These are phyloP conservation scores for Arothron firmamentum DNA, from an alignment of 2,113 vertebrate genomes.

Conservation along the genomic window DNA sequence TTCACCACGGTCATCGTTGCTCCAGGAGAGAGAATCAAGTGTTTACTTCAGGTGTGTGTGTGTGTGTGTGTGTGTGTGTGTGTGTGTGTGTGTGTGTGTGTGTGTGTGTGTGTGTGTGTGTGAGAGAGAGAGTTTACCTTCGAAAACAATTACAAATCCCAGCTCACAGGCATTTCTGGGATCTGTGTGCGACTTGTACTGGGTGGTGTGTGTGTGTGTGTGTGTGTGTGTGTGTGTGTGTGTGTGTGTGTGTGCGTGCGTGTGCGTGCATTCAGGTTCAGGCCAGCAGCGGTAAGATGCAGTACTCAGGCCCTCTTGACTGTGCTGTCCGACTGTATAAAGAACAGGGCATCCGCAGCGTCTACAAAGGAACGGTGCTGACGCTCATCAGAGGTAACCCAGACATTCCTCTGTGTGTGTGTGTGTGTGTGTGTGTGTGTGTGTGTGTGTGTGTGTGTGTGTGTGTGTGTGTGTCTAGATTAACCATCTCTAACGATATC, in stretches of 20 bases:
- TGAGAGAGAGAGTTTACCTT: too few relatives aligned
- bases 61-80: too few relatives aligned
- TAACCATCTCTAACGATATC: too few relatives aligned
- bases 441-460: conserved; percentile 1
- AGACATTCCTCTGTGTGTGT: too few relatives aligned
- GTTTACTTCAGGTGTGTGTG: conserved; percentile 77
- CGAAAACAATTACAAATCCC: too few relatives aligned
- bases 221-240: too few relatives aligned
- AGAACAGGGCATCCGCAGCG: conserved; percentile 65
- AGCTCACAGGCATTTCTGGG: too few relatives aligned
- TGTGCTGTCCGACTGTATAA: conserved; percentile 71
- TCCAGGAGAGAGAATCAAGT: conserved; percentile 79
- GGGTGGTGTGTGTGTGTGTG: too few relatives aligned
- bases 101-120: too few relatives aligned
- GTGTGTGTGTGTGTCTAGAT: neutral
- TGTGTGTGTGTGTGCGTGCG: neutral
- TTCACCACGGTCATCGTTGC: conserved; percentile 72
- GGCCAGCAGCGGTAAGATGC: conserved; percentile 41
- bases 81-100: too few relatives aligned
- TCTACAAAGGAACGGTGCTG: conserved; percentile 74
- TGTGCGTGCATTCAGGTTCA: conserved; percentile 60
- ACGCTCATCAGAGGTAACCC: conserved; percentile 79
- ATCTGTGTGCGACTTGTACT: too few relatives aligned
- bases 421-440: conserved; percentile 6
- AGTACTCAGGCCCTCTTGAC: conserved; percentile 69